Conservation (phyloP, 2,888 invertebrate genomes). For the Apomyelois bistriatella region DNA sequence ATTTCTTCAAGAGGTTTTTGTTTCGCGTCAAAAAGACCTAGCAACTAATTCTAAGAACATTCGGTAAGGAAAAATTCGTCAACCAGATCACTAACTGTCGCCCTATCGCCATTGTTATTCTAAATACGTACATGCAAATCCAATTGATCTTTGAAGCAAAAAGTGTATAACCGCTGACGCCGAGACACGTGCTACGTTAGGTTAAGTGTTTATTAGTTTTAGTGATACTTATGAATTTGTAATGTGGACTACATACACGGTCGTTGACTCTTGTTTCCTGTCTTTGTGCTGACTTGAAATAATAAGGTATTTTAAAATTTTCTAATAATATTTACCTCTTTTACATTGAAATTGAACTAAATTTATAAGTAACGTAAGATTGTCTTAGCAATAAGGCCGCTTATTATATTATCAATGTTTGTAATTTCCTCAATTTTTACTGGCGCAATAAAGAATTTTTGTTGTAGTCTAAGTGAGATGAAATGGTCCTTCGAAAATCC, state of each 20-base stretch:
- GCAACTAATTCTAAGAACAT: background rate
- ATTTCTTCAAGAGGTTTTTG: background rate
- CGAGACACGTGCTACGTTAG: background rate
- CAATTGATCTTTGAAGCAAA: conserved; percentile 2
- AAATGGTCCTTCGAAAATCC: too few relatives aligned
- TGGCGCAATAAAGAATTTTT: too few relatives aligned
- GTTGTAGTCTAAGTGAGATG: too few relatives aligned
- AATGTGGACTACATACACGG: conserved; percentile 10
- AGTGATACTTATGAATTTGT: background rate
- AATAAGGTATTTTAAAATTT: background rate
- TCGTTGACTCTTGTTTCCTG: conserved; percentile 3
- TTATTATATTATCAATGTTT: too few relatives aligned
- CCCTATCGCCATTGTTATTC: background rate
- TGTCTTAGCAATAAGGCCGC: too few relatives aligned
- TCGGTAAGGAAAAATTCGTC: background rate
- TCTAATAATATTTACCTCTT: too few relatives aligned
- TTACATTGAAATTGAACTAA: too few relatives aligned
- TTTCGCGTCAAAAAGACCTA: background rate
- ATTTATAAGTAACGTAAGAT: too few relatives aligned
- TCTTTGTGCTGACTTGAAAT: background rate
- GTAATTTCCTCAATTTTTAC: too few relatives aligned
- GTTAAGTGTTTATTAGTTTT: conserved; percentile 3
- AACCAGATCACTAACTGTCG: background rate
- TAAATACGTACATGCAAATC: background rate
- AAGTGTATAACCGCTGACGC: background rate